Base-by-base conservation (phyloP, 1,140 invertebrate genomes). In the Grapholita molesta region DNA sequence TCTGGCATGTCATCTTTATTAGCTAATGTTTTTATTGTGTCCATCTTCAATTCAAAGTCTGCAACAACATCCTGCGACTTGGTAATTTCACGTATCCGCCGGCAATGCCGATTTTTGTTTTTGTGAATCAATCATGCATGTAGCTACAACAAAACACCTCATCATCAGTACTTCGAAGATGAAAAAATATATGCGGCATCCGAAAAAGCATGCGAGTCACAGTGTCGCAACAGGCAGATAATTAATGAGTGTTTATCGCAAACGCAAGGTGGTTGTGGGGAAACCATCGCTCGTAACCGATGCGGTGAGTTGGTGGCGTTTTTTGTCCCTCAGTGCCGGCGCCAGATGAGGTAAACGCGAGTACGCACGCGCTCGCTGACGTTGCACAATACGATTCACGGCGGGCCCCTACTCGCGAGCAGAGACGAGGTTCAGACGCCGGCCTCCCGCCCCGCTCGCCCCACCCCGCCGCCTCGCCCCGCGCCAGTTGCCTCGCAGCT, bases 401-500 rank as follows among this genome's bases (percentile, higher is more conserved):
- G 70, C 74, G 77, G 70, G 74, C 70, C 72, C 75, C 76, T 73
- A 77, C 52, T 73, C 72, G 75, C 70, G 69, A 30, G 67, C 55
- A 42, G 78, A 83, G 80, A 82, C 83, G 75, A 69, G 79, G 76
- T 82, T 81, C 78, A 89, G 87, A 86, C 85, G 79, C 78, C 78
- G 77, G 72, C 74, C 25, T n/a, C 70, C 74, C 72, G 66, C 53
- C 66, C 73, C 77, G 77, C 77, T 65, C 71, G 66, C 55, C 66
- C 64, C 68, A 48, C 71, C 48, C 38, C 38, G 67, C 25, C 52
- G 48, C 64, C 68, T 33, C 70, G 68, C 71, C 66, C 77, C 69
- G 75, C 74, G 78, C 72, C 79, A 91, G 87, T 91, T 85, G 83
- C 80, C 78, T 71, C 85, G 87, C 89, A 91, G 86, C 87, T 86